Base-by-base conservation (phyloP, 2,888 invertebrate species). In the Monopis laevigella region DNA sequence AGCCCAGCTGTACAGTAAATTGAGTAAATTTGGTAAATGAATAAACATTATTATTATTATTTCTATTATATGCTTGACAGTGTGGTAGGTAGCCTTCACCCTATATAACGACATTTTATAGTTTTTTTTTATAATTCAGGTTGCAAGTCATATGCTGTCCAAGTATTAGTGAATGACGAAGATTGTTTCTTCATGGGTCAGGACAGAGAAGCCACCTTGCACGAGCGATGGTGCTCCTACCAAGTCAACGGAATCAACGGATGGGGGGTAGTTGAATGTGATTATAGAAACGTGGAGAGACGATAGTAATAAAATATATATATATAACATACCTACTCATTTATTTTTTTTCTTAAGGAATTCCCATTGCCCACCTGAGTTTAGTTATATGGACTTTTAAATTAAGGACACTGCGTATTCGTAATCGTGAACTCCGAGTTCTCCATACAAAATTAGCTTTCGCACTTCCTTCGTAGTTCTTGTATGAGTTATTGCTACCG, bases 211-310 rank as follows among this genome's bases (percentile, higher is more conserved):
- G 70, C 83, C 0, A 81, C 84, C 51, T 62, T 87, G 40, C 77
- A 84, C 41, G 87, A 88, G 53, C 64, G 84, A 34, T 81, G 86
- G 67, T 83, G 82, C 44, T 65, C 62, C 7, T 85, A 83, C 43
- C 68, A 75, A 34, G 81, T 88, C 2, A 86, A 88, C 53, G 88
- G 86, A 0, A 53, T 83, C 1, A 81, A 75, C 45, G 89, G 88
- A 1, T 84, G 84, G 65, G 88, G 88, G 0, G 82, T 86, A 43
- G 81, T 84, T 0, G 88, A 89, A 55, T 87, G 87, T 83, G 82
- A 86, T 40, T 88, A 87, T 53, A 78, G 86, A 48, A 84, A 86
- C 47, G 10, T 24, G 24, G 6, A 24, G 24, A 10, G 24, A 24
- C 24, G 10, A 24, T 10, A 7, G 24, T 24, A 7, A 24, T 10